Conservation (phyloP, 2,797 vertebrate species). For the Hydrocynus forskahlii region DNA sequence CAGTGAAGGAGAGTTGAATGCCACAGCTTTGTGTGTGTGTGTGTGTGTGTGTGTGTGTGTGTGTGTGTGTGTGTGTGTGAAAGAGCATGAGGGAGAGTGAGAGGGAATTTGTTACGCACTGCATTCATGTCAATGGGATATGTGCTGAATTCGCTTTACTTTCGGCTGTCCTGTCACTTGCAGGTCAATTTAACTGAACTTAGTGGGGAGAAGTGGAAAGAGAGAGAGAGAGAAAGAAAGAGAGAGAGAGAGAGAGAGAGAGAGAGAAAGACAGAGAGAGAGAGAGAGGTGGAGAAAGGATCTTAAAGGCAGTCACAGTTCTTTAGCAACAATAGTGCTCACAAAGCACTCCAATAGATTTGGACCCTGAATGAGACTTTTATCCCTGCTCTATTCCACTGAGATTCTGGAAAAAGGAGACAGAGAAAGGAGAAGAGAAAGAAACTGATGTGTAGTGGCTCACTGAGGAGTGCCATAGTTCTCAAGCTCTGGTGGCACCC, state of each 20-base stretch:
- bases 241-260: conserved; percentile 4
- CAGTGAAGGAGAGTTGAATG: conserved; percentile 31
- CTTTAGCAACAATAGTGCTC: conserved; percentile 19
- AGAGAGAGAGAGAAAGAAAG: background rate
- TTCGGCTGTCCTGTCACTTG: conserved; percentile 18
- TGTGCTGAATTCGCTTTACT: conserved; percentile 34
- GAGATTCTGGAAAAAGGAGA: background rate
- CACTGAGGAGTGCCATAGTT: background rate
- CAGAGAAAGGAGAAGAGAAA: conserved; percentile 3
- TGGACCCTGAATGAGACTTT: conserved; percentile 25
- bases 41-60: conserved; percentile 25
- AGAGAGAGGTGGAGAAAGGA: conserved; percentile 6
- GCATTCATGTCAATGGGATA: conserved; percentile 29
- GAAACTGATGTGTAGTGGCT: conserved; percentile 10
- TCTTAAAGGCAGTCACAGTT: conserved; percentile 12
- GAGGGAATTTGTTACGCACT: conserved; percentile 16
- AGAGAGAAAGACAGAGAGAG: conserved; percentile 3
- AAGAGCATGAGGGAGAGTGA: conserved; percentile 32
- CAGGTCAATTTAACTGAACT: conserved; percentile 16
- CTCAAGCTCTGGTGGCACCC: background rate
- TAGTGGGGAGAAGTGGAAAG: conserved; percentile 14
- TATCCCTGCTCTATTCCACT: conserved; percentile 6
- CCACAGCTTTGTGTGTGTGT: conserved; percentile 18
- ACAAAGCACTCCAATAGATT: conserved; percentile 22
- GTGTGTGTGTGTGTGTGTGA: conserved; percentile 19